Conservation (phyloP, 2,113 vertebrate species). For the Ramphastos sulfuratus region DNA sequence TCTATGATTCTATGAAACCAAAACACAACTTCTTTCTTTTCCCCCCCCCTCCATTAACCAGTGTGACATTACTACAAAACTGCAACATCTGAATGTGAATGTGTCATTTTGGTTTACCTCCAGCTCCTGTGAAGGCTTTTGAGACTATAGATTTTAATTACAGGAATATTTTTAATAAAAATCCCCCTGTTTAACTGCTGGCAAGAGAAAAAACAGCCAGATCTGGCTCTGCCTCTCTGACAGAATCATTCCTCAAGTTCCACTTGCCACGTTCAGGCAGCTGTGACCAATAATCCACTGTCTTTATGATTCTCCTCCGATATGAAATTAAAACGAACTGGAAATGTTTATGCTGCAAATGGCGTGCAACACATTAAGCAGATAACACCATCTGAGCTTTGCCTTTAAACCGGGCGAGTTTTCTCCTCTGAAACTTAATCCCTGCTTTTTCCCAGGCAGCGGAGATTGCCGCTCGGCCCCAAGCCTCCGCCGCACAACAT, state of each 20-base stretch:
- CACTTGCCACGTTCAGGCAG: conserved; percentile 59
- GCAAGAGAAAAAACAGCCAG: conserved; percentile 43
- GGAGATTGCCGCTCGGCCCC: not conserved
- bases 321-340: conserved; percentile 71
- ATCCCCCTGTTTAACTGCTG: conserved; percentile 21
- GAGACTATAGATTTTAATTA: conserved; percentile 53
- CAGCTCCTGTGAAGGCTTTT: not conserved
- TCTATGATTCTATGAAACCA: too few relatives aligned
- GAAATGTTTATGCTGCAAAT: conserved; percentile 70
- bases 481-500: not conserved
- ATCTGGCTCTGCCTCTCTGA: conserved; percentile 48
- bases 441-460: conserved; percentile 22
- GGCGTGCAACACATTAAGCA: conserved; percentile 50
- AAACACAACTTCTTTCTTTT: too few relatives aligned
- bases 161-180: conserved; percentile 65
- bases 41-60: too few relatives aligned
- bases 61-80: too few relatives aligned
- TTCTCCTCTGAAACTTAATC: conserved; percentile 38
- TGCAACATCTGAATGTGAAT: not conserved
- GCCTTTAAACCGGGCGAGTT: not conserved
- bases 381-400: conserved; percentile 40
- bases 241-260: conserved; percentile 59
- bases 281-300: conserved; percentile 66
- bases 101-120: not conserved
- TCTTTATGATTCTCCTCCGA: conserved; percentile 62